Conservation (phyloP, 1,140 invertebrate species). For the Hyles euphorbiae region DNA sequence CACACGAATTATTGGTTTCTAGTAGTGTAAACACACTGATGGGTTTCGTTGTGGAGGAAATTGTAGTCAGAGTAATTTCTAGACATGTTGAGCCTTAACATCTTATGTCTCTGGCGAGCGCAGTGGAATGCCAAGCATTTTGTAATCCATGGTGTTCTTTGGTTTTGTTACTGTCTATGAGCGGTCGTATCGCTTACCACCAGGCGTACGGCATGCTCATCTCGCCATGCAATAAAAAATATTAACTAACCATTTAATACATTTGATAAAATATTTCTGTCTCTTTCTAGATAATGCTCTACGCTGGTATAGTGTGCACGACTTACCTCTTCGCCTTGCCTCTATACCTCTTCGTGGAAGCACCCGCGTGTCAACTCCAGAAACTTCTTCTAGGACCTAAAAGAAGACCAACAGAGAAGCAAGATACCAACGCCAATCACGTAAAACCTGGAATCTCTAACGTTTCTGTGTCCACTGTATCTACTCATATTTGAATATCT, state of each 20-base stretch:
- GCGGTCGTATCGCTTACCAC: too few species aligned
- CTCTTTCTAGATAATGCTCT: slow-evolving; percentile 59
- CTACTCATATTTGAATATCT: slow-evolving; percentile 55
- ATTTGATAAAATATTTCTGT: background rate
- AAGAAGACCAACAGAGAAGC: slow-evolving; percentile 32
- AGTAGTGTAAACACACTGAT: too few species aligned
- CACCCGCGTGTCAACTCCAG: slow-evolving; percentile 57
- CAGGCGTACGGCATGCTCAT: too few species aligned
- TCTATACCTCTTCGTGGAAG: slow-evolving; percentile 60
- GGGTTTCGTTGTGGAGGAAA: too few species aligned
- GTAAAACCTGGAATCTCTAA: slow-evolving; percentile 59
- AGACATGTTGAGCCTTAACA: too few species aligned
- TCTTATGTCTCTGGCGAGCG: too few species aligned
- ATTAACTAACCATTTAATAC: background rate
- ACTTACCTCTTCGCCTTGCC: slow-evolving; percentile 52
- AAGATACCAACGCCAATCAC: slow-evolving; percentile 33
- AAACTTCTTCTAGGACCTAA: slow-evolving; percentile 52
- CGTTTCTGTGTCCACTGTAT: slow-evolving; percentile 61
- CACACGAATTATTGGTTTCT: too few species aligned
- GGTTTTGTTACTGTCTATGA: too few species aligned
- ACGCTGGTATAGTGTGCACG: slow-evolving; percentile 52
- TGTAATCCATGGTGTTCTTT: too few species aligned
- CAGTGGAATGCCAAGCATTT: too few species aligned
- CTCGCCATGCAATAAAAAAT: too few species aligned
- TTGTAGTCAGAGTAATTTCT: too few species aligned